Base-by-base conservation (phyloP, 2,888 invertebrate species). In the Acanthoscelides obtectus region DNA sequence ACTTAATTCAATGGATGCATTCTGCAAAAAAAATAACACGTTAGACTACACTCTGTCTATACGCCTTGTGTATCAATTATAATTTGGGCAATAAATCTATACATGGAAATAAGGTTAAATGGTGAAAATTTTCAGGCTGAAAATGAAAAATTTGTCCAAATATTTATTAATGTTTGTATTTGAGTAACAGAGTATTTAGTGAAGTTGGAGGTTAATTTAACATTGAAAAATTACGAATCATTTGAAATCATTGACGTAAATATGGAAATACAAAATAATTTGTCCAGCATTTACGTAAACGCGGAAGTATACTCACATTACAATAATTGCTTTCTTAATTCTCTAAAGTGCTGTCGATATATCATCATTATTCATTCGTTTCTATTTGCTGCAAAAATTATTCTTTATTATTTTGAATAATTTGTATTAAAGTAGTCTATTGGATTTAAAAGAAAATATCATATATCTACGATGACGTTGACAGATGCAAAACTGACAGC, bases 181-280 rank as follows among this genome's bases (percentile, higher is more conserved):
- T 6, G 5, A 17, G 45, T 45, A 25, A 8, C 8, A 5, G 45
- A 45, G 17, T 45, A 45, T 45, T 45, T 45, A 17, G 45, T 45
- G 45, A 17, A 12, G 5, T 45, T 45, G 17, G 45, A 45, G 45
- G 45, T 45, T 45, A 45, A 12, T 45, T 65, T 25, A 70, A 64
- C 66, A 69, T 67, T 67, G 21, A 22, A 73, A 74, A 75, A 71
- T 71, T 73, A 75, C 72, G 70, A 75, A 69, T 75, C 74, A 75
- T 75, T 76, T 75, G n/a, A n/a, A n/a, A n/a, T n/a, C n/a, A n/a
- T n/a, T n/a, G 76, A 73, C 73, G 75, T 73, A 73, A 72, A 71
- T 71, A 73, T 73, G 70, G 68, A 71, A 71, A 73, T 69, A 25
- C 69, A 69, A 63, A 25, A 68, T 70, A 69, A 69, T 64, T 71